phyloP scores from a whole-genome alignment of 1,140 invertebrate species.

The Drosophila nasuta region DNA sequence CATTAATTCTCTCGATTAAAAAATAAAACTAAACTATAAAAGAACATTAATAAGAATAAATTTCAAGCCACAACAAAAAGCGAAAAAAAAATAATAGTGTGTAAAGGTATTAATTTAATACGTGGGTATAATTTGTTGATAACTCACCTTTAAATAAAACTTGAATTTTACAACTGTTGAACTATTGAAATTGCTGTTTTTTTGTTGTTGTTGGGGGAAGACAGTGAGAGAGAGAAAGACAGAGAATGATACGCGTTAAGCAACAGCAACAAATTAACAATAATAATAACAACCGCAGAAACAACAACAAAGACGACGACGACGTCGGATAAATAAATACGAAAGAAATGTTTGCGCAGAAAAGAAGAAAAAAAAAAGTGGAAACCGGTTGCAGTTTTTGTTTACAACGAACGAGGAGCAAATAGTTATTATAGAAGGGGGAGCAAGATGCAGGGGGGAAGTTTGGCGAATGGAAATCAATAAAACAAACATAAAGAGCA shows the following conservation, averaged over 20 bases:
- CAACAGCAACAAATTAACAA: constrained; percentile 16
- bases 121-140: neutral
- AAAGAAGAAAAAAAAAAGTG: constrained; percentile 11
- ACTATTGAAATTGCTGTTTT: constrained; percentile 29
- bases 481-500: constrained; percentile 71
- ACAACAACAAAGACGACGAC: constrained; percentile 12
- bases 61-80: neutral
- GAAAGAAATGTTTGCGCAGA: constrained; percentile 49
- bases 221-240: constrained; percentile 22
- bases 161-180: constrained; percentile 34
- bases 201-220: neutral
- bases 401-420: constrained; percentile 52
- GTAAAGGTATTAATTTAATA: constrained; percentile 3
- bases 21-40: neutral
- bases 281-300: constrained; percentile 26
- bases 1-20: too few relatives aligned
- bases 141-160: constrained; percentile 55
- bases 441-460: constrained; percentile 28
- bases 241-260: constrained; percentile 22
- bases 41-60: too few relatives aligned
- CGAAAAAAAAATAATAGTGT: neutral
- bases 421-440: constrained; percentile 36
- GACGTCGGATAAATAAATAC: constrained; percentile 17
- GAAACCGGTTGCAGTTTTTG: constrained; percentile 74
- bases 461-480: constrained; percentile 62